Conservation (phyloP, 2,797 vertebrate genomes). For the Eulemur coronatus region DNA sequence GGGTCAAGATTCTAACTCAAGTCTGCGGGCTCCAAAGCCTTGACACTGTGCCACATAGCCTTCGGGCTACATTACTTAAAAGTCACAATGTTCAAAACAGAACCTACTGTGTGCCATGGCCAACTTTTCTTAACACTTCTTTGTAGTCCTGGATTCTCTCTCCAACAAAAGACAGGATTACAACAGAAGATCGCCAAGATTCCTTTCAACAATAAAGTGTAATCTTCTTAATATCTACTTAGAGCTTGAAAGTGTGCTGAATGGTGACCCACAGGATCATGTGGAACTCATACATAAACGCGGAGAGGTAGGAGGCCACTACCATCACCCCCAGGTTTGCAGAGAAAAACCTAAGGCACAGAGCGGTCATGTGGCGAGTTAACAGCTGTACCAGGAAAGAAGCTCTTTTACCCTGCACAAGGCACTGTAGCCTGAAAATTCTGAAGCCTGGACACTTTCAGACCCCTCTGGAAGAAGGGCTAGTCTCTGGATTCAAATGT, state of each 20-base stretch:
- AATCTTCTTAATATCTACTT: not conserved
- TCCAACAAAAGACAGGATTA: not conserved
- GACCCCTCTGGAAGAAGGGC: not conserved
- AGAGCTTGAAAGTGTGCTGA: not conserved
- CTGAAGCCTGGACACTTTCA: not conserved
- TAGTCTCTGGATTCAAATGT: not conserved
- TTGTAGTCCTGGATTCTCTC: not conserved
- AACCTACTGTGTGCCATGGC: not conserved
- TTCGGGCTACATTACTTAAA: not conserved
- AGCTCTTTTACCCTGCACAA: not conserved
- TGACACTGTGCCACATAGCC: not conserved
- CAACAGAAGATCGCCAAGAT: not conserved
- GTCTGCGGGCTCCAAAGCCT: not conserved
- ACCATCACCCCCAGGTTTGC: not conserved
- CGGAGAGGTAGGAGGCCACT: not conserved
- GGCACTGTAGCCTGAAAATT: not conserved
- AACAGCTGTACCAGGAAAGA: not conserved
- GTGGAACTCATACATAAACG: not conserved
- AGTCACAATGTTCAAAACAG: slow-evolving; percentile 4
- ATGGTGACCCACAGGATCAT: not conserved
- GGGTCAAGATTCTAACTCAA: not conserved
- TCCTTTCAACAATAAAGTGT: slow-evolving; percentile 22
- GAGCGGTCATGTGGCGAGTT: not conserved
- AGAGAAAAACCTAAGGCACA: not conserved
- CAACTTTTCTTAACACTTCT: not conserved